A percentile compares a stretch with the other conserved stretches of the same genome.
Conservation (phyloP, 37 sponge, comb jelly and placozoan genomes). For the Ianthella basta region DNA sequence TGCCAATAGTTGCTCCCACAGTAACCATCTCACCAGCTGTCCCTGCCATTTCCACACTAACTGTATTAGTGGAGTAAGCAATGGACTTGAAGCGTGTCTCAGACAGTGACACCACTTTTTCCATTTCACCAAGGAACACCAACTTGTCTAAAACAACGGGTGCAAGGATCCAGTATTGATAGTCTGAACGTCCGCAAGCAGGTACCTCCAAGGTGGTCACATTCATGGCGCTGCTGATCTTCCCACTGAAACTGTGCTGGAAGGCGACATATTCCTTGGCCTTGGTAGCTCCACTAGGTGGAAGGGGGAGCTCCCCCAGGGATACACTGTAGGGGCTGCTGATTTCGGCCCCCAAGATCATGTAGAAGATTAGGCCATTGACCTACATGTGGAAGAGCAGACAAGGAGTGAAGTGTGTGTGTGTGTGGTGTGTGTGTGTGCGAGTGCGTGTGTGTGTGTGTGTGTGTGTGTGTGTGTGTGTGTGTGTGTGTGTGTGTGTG, state of each 20-base stretch:
- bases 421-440: neutral
- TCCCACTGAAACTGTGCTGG: slow-evolving; percentile 29
- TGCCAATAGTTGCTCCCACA: neutral
- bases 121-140: slow-evolving; percentile 72
- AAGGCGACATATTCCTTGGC: slow-evolving; percentile 32
- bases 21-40: slow-evolving; percentile 62
- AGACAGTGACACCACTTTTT: slow-evolving; percentile 65
- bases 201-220: slow-evolving; percentile 10
- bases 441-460: slow-evolving; percentile 22
- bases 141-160: slow-evolving; percentile 36
- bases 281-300: neutral
- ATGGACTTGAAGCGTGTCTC: slow-evolving; percentile 41
- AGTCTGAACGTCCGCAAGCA: slow-evolving; percentile 46
- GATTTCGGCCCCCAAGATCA: slow-evolving; percentile 65
- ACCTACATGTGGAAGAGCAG: slow-evolving; percentile 26
- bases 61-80: neutral
- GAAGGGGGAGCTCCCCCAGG: slow-evolving; percentile 58
- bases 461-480: slow-evolving; percentile 43
- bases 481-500: slow-evolving; percentile 25
- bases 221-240: slow-evolving; percentile 13
- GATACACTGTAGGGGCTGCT: slow-evolving; percentile 21
- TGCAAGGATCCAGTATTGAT: slow-evolving; percentile 61
- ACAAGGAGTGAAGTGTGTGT: neutral
- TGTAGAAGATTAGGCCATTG: slow-evolving; percentile 53
- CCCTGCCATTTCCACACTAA: slow-evolving; percentile 45